phyloP scores from a whole-genome alignment of 1,140 invertebrate genomes.

The Cydia amplana region DNA sequence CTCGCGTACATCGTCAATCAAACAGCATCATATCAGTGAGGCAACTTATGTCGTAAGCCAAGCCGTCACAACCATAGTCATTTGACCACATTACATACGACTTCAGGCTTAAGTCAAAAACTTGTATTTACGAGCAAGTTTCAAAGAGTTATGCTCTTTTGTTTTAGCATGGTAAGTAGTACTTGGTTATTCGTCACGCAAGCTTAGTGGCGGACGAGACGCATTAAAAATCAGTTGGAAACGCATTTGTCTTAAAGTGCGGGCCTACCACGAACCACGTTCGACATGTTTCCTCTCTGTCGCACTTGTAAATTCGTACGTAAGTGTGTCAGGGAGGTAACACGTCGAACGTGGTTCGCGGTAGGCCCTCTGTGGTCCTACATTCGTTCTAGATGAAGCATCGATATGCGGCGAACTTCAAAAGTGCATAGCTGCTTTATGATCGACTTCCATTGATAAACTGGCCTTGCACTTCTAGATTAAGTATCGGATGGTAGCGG shows the following conservation, averaged over 20 bases:
- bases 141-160: neutral
- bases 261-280: too few relatives aligned
- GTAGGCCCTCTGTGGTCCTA: too few relatives aligned
- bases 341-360: too few relatives aligned
- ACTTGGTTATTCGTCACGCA: neutral
- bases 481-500: too few relatives aligned
- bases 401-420: too few relatives aligned
- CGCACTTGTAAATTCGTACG: too few relatives aligned
- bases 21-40: constrained; percentile 8
- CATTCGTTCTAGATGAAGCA: neutral
- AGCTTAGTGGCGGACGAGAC: neutral
- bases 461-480: too few relatives aligned
- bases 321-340: too few relatives aligned
- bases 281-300: too few relatives aligned
- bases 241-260: neutral
- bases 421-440: too few relatives aligned
- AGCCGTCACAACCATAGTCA: neutral
- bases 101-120: neutral
- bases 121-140: neutral
- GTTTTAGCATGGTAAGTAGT: neutral
- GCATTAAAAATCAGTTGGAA: constrained; percentile 4
- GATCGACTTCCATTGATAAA: too few relatives aligned
- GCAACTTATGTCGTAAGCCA: constrained; percentile 6
- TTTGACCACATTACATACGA: constrained; percentile 6
- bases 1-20: neutral